phyloP scores from a whole-genome alignment of 2,797 vertebrate species.

The Peromyscus nudipes region DNA sequence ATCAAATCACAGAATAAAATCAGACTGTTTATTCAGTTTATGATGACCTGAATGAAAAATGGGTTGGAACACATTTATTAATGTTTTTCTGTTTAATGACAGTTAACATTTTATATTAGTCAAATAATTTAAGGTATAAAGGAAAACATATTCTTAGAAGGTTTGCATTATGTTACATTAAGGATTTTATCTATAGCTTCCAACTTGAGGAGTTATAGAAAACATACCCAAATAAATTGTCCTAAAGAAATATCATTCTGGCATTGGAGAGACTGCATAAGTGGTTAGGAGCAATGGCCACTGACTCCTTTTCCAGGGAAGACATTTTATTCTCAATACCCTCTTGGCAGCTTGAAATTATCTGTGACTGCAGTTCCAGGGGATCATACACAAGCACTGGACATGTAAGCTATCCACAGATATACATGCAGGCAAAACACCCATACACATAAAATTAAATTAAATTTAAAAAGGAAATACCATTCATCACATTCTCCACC shows the following conservation, averaged over 20 bases:
- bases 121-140: background rate
- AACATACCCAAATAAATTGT: background rate
- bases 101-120: background rate
- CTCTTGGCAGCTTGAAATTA: background rate
- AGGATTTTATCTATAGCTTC: background rate
- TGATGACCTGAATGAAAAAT: background rate
- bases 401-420: background rate
- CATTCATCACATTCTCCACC: background rate
- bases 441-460: background rate
- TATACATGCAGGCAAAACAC: background rate
- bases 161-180: background rate
- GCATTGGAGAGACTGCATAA: background rate
- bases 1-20: constrained; percentile 1
- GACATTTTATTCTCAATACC: background rate
- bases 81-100: background rate
- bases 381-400: background rate
- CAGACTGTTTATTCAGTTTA: background rate
- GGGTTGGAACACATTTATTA: background rate
- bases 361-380: background rate
- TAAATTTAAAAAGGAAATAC: background rate
- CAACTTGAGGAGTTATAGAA: background rate
- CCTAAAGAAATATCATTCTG: background rate
- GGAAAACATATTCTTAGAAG: background rate
- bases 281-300: background rate
- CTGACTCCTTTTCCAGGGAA: background rate